These are phyloP conservation scores for Magallana gigas DNA, from an alignment of 1,140 invertebrate genomes.

Conservation along the genomic window DNA sequence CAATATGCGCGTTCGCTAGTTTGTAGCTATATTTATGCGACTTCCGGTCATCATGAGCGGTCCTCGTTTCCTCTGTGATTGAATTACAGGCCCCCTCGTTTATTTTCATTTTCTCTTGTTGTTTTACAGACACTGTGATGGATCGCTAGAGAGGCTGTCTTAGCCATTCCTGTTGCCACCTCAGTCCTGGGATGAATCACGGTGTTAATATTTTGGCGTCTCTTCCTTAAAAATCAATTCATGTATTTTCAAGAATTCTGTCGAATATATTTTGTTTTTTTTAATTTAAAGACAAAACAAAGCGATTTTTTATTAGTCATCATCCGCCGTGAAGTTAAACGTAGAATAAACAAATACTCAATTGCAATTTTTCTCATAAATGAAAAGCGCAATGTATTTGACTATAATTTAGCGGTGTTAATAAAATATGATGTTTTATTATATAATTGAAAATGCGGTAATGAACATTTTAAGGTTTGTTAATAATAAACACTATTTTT, in stretches of 20 bases:
- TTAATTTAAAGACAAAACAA: neutral
- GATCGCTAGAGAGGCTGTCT: neutral
- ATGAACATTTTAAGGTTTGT: too few species aligned
- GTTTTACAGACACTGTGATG: neutral
- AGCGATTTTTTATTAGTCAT: too few species aligned
- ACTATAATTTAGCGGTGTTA: too few species aligned
- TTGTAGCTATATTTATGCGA: too few species aligned
- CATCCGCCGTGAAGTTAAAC: too few species aligned
- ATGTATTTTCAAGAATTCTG: neutral
- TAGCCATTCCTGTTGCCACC: neutral
- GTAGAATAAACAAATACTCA: too few species aligned
- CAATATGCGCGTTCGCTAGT: too few species aligned
- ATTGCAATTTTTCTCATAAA: too few species aligned
- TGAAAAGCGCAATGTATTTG: too few species aligned
- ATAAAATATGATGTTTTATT: too few species aligned
- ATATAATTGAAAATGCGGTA: too few species aligned
- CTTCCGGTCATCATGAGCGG: neutral
- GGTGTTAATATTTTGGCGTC: neutral
- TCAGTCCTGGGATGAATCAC: neutral
- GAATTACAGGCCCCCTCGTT: neutral
- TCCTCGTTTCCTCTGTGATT: neutral
- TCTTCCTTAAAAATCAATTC: neutral
- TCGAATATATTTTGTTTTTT: neutral
- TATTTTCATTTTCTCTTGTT: slow-evolving; percentile 8
- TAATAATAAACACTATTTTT: too few species aligned